Evolutionary conservation across 2,797 vertebrate species (phyloP).

Genomic region (Neopelma chrysocephalum): DNA sequence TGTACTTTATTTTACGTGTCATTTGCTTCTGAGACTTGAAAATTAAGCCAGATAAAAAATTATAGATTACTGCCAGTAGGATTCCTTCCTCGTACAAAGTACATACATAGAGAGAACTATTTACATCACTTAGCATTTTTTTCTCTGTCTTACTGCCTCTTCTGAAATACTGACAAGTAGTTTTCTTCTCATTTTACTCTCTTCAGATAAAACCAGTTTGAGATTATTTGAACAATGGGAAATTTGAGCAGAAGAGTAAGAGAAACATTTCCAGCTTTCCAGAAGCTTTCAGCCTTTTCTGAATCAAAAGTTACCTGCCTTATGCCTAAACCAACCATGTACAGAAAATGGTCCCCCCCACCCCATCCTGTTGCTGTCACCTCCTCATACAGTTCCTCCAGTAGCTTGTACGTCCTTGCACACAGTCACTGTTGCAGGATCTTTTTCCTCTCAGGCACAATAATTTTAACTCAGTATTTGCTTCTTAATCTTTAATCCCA

Average conservation of each 20-base stretch:
- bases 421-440: background rate
- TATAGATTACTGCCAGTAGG: background rate
- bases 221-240: background rate
- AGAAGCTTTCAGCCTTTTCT: background rate
- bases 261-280: background rate
- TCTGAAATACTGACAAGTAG: background rate
- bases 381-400: background rate
- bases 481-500: background rate
- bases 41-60: background rate
- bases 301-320: background rate
- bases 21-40: background rate
- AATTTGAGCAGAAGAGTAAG: background rate
- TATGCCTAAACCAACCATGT: background rate
- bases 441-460: background rate
- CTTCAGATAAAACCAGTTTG: background rate
- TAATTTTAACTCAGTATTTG: background rate
- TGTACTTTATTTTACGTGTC: background rate
- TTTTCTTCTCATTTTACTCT: background rate
- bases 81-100: background rate
- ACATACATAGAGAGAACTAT: background rate
- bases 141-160: background rate
- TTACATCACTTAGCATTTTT: background rate
- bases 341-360: background rate
- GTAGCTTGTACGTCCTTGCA: background rate
- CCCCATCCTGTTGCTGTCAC: accelerated